Evolutionary conservation across 2,888 invertebrate species (phyloP).

Genomic region (Dryadula phaetusa): DNA sequence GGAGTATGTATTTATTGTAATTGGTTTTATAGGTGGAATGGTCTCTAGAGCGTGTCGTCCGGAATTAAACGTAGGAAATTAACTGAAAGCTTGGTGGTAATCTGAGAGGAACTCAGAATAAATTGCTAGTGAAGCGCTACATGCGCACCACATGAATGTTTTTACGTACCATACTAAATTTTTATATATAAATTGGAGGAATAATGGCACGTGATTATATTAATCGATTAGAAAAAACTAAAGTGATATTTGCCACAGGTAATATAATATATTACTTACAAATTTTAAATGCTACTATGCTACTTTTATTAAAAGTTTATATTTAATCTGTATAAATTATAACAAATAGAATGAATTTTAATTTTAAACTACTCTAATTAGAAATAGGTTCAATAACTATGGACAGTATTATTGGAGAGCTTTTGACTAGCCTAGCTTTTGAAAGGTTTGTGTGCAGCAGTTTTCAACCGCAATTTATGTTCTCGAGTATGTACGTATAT

Average conservation of each 20-base stretch:
- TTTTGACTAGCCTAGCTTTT: conserved; percentile 2
- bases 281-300: too few relatives aligned
- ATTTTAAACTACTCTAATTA: not conserved
- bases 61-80: conserved; percentile 67
- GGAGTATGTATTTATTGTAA: conserved; percentile 26
- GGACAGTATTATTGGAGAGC: not conserved
- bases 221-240: too few relatives aligned
- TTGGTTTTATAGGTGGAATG: conserved; percentile 28
- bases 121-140: conserved; percentile 5
- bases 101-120: conserved; percentile 47
- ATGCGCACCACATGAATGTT: not conserved
- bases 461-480: not conserved
- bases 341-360: too few relatives aligned
- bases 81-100: conserved; percentile 68
- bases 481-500: not conserved
- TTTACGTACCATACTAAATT: not conserved
- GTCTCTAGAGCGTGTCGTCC: conserved; percentile 18
- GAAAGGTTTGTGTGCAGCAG: not conserved
- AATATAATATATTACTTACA: too few relatives aligned
- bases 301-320: too few relatives aligned
- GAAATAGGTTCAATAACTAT: conserved; percentile 1
- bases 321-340: too few relatives aligned
- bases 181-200: too few relatives aligned
- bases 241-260: too few relatives aligned
- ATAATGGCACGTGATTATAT: not conserved